Base-by-base conservation (phyloP, 1,140 invertebrate species). In the Drosophila subobscura region DNA sequence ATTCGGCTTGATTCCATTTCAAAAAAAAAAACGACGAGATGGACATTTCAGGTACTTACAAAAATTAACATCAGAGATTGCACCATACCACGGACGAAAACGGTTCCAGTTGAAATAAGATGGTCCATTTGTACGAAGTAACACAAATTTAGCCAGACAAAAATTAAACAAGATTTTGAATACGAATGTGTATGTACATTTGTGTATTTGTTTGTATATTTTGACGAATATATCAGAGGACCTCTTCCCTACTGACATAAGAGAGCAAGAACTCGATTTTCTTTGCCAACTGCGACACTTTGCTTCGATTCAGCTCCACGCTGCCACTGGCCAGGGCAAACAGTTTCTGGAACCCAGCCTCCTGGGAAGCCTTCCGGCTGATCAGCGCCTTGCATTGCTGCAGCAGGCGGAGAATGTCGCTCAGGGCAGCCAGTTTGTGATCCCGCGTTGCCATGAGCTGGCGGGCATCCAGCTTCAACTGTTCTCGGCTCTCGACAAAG, bases 241-340 rank as follows among this genome's bases (percentile, higher is more conserved):
- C 52, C 45, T 74, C 67, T n/a, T 91, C 89, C 44, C 76, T 65
- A 14, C 93, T 93, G 47, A 94, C 88, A 93, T 93, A 96, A 0
- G 94, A 94, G 60, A 95, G 91, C 90, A 95, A 94, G 91, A 94
- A 96, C 81, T 95, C 94, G 7, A 95, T 83, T 92, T 96, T 96
- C 77, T 95, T 95, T 2, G 93, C 81, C 71, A 92, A 91, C 45
- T 93, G 92, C 70, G 93, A 92, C 3, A 95, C 65, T 90, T 93
- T 93, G 0, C 52, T 68, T 50, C 93, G 93, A 74, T 92, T 92
- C 25, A 94, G 91, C 67, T 95, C 79, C 42, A 92, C 76, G 46
- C 92, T 92, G 5, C 92, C 91, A 64, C 92, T 84, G 42, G 91
- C 78, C 4, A 91, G 79, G 12, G 85, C 89, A 68, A 77, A 90